Evolutionary conservation across 2,888 invertebrate genomes (phyloP), one percentile per base, ranked within the genome.

Genomic region (Pseudococcus jackbeardsleyi): DNA sequence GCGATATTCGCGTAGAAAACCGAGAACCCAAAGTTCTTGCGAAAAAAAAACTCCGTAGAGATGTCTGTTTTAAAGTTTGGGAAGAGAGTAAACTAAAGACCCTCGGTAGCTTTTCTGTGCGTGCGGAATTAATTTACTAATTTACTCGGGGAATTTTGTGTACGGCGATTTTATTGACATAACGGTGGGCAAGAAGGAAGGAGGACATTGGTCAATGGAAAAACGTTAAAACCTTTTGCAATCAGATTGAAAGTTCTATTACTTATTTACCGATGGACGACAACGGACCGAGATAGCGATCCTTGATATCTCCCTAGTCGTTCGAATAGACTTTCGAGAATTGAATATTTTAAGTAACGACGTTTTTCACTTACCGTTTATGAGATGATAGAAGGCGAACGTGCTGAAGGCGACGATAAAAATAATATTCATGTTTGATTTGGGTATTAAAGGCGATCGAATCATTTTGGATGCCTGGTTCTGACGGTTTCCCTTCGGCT

Each of bases 391-490:
- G 19, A 79, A 79, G 0, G 42, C 42, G 42, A 42, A 79, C 42
- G 79, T 79, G 79, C n/a, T 33, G 79, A 79, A 33, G 8, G n/a
- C 79, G 42, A 79, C 79, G 79, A 42, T 79, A 42, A 79, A 79
- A 19, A 79, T 79, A 79, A 79, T 79, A 79, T 79, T 79, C 79
- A 79, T 79, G n/a, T 42, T 79, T n/a, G 79, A 59, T 59, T 59
- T 59, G 19, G 9, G 8, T 7, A 19, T 59, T n/a, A 15, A n/a
- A 2, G 42, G 42, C 19, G 72, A n/a, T n/a, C 79, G 42, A 46
- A 79, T 79, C 39, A 72, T 79, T 79, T 46, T 5, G 19, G 39
- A 8, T 39, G n/a, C 79, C 8, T 79, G 26, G 26, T 33, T 33
- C 26, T 33, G 1, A 33, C 26, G 26, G 26, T 1, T 2, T 1